These are phyloP conservation scores for Eueremaeus valkanovi DNA, from an alignment of 2,888 invertebrate genomes.

Conservation along the genomic window DNA sequence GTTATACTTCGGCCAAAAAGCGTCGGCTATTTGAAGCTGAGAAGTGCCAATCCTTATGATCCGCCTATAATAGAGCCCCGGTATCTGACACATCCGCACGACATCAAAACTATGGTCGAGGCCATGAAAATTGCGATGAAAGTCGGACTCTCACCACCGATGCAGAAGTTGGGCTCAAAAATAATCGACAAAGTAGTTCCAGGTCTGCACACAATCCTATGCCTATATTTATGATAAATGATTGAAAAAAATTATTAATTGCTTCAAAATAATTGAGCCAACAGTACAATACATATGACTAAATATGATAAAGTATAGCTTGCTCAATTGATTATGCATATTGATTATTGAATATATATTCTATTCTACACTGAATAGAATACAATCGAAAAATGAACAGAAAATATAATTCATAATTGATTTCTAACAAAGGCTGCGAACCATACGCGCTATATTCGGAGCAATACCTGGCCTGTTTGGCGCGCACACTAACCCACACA, in stretches of 20 bases:
- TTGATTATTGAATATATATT: too few species aligned
- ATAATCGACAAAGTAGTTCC: slow-evolving; percentile 68
- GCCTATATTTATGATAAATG: too few species aligned
- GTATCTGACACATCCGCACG: slow-evolving; percentile 76
- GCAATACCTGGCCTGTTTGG: slow-evolving; percentile 80
- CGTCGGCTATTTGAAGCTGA: slow-evolving; percentile 45
- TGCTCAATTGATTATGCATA: too few species aligned
- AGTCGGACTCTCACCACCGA: slow-evolving; percentile 69
- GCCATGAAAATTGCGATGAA: slow-evolving; percentile 62
- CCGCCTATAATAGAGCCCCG: slow-evolving; percentile 86
- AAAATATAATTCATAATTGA: too few species aligned
- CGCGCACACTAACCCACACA: slow-evolving; percentile 79
- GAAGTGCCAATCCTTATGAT: slow-evolving; percentile 68
- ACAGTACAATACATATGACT: too few species aligned
- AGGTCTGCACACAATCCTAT: slow-evolving; percentile 56
- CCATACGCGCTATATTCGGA: slow-evolving; percentile 58
- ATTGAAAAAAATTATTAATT: too few species aligned
- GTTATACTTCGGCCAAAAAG: slow-evolving; percentile 46
- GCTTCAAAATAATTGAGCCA: too few species aligned
- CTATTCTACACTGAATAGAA: too few species aligned
- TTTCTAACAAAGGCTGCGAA: slow-evolving; percentile 34
- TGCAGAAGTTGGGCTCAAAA: slow-evolving; percentile 70
- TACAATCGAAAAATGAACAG: too few species aligned
- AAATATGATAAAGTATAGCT: too few species aligned
- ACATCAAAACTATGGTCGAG: slow-evolving; percentile 74